Evolutionary conservation across 2,797 vertebrate genomes (phyloP).

Genomic region (Eleutherodactylus coqui): DNA sequence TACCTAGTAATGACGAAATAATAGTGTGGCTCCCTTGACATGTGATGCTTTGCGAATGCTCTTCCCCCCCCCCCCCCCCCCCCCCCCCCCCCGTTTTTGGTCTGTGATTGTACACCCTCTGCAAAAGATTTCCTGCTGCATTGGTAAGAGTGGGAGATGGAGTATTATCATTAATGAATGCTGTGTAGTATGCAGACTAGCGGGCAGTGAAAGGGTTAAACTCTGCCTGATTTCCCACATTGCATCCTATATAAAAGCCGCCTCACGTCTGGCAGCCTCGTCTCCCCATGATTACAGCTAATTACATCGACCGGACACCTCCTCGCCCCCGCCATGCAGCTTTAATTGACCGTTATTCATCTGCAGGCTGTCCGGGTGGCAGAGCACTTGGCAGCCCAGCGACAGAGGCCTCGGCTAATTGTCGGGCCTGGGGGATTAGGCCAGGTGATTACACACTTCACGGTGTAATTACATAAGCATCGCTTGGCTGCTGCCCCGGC

Average conservation of each 20-base stretch:
- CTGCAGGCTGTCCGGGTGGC: constrained; percentile 81
- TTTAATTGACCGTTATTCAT: constrained; percentile 98
- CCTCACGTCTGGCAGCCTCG: constrained; percentile 79
- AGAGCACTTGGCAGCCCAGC: constrained; percentile 81
- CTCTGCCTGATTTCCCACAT: constrained; percentile 83
- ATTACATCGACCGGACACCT: constrained; percentile 94
- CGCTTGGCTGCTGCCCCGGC: constrained; percentile 88
- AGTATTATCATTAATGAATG: neutral
- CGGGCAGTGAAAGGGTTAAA: constrained; percentile 75
- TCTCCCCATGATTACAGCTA: constrained; percentile 93
- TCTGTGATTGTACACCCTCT: neutral
- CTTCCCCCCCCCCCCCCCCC: too few species aligned
- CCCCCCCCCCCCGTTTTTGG: too few species aligned
- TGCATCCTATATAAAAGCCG: constrained; percentile 82
- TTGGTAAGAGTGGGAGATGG: neutral
- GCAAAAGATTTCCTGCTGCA: neutral
- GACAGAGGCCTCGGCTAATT: constrained; percentile 89
- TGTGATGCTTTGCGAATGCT: neutral
- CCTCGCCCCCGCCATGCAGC: constrained; percentile 88
- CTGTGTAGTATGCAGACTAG: neutral
- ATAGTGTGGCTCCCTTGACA: neutral
- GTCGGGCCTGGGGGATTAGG: constrained; percentile 93
- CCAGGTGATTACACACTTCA: constrained; percentile 98
- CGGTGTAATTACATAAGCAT: constrained; percentile 98
- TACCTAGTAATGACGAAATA: neutral